Conservation (phyloP, 2,113 vertebrate species). For the Nipponia nippon region DNA sequence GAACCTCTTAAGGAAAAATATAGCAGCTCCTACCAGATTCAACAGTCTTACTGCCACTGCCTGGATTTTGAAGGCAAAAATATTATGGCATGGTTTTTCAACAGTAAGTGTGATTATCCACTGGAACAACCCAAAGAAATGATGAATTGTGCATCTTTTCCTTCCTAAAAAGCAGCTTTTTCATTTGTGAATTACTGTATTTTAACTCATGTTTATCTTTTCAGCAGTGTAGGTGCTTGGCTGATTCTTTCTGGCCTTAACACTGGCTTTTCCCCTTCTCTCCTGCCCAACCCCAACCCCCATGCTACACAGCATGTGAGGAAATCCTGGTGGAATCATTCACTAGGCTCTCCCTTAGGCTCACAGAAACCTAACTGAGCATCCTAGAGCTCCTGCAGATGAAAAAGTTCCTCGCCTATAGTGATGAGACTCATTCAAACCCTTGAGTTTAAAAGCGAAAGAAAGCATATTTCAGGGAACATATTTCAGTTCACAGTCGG, state of each 20-base stretch:
- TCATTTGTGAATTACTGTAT: neutral
- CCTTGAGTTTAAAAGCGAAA: neutral
- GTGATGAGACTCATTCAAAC: neutral
- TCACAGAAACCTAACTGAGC: neutral
- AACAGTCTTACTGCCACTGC: neutral
- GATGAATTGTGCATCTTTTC: neutral
- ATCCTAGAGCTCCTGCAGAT: neutral
- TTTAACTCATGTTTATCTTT: neutral
- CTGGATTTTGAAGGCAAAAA: neutral
- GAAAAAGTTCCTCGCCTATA: neutral
- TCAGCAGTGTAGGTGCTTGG: neutral
- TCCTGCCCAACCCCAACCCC: neutral
- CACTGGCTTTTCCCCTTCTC: neutral
- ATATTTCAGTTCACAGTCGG: slow-evolving; percentile 1
- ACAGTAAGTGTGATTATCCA: neutral
- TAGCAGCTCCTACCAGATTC: neutral
- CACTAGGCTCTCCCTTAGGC: neutral
- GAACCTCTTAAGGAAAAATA: neutral
- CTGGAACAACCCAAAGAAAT: neutral
- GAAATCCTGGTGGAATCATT: neutral
- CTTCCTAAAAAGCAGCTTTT: neutral
- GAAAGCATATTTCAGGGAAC: neutral
- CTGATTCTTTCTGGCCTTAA: neutral
- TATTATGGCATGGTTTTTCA: neutral
- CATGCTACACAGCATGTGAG: neutral